These are phyloP conservation scores for Hestina assimilis DNA, from an alignment of 1,140 invertebrate genomes.

Conservation along the genomic window DNA sequence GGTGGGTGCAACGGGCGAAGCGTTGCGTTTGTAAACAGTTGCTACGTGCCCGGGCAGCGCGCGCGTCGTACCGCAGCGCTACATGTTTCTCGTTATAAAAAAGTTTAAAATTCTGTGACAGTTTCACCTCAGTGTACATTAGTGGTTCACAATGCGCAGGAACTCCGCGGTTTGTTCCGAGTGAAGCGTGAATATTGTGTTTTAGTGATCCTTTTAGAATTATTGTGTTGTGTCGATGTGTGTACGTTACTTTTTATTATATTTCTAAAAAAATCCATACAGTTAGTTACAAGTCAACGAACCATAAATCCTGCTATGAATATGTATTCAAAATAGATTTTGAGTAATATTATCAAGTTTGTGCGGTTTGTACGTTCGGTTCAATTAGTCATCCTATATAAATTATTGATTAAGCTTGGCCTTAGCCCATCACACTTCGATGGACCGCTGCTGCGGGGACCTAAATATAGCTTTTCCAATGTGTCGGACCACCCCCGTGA, in stretches of 20 bases:
- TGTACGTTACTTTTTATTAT: constrained; percentile 19
- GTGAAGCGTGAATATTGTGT: constrained; percentile 39
- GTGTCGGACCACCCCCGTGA: constrained; percentile 46
- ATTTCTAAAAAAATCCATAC: background rate
- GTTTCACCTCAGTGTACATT: constrained; percentile 29
- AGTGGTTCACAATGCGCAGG: constrained; percentile 54
- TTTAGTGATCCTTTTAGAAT: constrained; percentile 2
- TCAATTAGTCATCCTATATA: background rate
- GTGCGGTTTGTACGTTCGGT: background rate
- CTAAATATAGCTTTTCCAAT: constrained; percentile 61
- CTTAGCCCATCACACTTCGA: constrained; percentile 63
- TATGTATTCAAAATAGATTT: no score
- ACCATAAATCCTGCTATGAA: no score
- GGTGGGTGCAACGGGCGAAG: constrained; percentile 38
- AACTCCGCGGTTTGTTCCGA: constrained; percentile 47
- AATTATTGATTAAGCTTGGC: constrained; percentile 61
- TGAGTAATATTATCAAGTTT: no score
- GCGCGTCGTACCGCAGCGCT: constrained; percentile 33
- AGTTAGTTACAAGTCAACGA: background rate
- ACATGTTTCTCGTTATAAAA: constrained; percentile 16
- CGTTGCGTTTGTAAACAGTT: constrained; percentile 60
- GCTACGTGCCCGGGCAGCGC: constrained; percentile 43
- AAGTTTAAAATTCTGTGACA: constrained; percentile 22
- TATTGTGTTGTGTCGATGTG: constrained; percentile 23
- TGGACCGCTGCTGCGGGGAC: constrained; percentile 41